phyloP scores from a whole-genome alignment of 2,113 vertebrate genomes.

The Marmota monax region DNA sequence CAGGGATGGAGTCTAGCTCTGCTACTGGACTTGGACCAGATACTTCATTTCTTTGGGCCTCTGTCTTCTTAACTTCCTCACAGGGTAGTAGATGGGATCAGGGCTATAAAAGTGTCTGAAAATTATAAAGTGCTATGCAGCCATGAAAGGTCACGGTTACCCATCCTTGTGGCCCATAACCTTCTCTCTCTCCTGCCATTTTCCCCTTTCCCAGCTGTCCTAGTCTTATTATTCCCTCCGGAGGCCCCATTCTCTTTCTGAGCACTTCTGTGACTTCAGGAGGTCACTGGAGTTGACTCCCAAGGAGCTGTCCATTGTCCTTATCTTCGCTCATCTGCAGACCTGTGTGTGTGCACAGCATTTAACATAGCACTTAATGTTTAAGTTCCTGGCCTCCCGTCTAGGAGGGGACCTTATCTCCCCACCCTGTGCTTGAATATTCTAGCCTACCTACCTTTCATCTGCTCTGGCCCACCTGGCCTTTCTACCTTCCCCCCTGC shows the following conservation, averaged over 20 bases:
- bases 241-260: background rate
- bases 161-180: background rate
- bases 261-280: background rate
- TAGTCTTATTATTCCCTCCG: background rate
- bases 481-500: background rate
- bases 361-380: background rate
- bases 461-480: background rate
- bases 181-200: background rate
- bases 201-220: background rate
- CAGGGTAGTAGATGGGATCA: background rate
- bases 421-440: background rate
- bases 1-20: background rate
- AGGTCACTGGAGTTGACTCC: background rate
- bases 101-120: background rate
- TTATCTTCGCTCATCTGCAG: conserved; percentile 1
- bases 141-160: accelerated
- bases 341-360: background rate
- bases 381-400: background rate
- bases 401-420: background rate
- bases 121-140: background rate
- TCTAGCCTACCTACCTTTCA: background rate
- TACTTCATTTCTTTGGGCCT: background rate
- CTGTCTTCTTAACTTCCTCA: conserved; percentile 20
- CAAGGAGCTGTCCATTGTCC: conserved; percentile 67
- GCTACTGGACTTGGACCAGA: background rate